These are phyloP conservation scores for Agrypnia vestita DNA, from an alignment of 1,140 invertebrate species.

Conservation along the genomic window DNA sequence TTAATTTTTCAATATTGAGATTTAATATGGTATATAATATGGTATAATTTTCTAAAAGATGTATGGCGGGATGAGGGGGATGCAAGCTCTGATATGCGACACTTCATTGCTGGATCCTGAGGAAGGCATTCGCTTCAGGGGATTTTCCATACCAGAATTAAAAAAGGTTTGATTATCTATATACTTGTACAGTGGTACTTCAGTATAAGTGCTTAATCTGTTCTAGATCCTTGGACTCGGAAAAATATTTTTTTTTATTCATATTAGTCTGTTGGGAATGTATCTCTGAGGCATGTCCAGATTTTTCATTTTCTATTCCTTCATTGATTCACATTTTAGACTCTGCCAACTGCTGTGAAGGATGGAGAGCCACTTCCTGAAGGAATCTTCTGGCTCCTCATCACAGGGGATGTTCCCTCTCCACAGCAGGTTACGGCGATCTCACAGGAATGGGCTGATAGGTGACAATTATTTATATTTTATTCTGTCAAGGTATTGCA, in stretches of 20 bases:
- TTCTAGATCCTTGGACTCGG: too few relatives aligned
- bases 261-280: too few relatives aligned
- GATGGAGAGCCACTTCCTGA: constrained; percentile 90
- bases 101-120: constrained; percentile 92
- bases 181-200: too few relatives aligned
- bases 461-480: not conserved
- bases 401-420: constrained; percentile 89
- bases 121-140: constrained; percentile 92
- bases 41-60: constrained; percentile 67
- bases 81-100: constrained; percentile 91
- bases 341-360: constrained; percentile 85
- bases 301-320: too few relatives aligned
- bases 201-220: too few relatives aligned
- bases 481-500: not conserved
- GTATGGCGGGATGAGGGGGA: constrained; percentile 94
- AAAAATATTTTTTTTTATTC: too few relatives aligned
- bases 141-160: constrained; percentile 92
- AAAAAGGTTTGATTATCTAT: constrained; percentile 75
- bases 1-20: not conserved
- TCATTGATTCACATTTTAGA: not conserved
- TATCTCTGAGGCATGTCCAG: too few relatives aligned
- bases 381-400: constrained; percentile 91
- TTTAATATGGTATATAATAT: not conserved
- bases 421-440: constrained; percentile 82
- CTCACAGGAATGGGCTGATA: constrained; percentile 87